Percentiles rank a stretch among this genome's conserved stretches.
These are phyloP conservation scores for Sebastes cheni DNA, from an alignment of 2,797 vertebrate genomes.

Conservation along the genomic window DNA sequence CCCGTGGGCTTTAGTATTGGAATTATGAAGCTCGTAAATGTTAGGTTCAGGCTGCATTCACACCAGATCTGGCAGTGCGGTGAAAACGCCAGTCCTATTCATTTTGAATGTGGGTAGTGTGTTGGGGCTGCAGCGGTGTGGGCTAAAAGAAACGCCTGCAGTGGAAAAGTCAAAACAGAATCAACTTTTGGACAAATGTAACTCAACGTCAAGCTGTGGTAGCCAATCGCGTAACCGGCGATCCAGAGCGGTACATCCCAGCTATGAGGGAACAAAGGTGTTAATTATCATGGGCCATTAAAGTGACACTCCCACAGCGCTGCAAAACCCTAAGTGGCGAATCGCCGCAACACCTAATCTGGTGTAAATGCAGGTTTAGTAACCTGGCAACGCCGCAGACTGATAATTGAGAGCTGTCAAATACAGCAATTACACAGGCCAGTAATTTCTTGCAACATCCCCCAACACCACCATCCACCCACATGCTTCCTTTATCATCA, in stretches of 20 bases:
- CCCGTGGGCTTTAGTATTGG: not conserved
- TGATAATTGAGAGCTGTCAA: slow-evolving; percentile 22
- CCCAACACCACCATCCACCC: not conserved
- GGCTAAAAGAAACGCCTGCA: too few relatives aligned
- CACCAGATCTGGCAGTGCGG: too few relatives aligned
- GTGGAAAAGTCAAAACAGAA: too few relatives aligned
- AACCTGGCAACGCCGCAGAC: slow-evolving; percentile 38
- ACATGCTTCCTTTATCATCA: not conserved
- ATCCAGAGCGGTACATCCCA: not conserved
- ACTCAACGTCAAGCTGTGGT: not conserved
- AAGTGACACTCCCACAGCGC: not conserved
- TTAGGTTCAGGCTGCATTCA: not conserved
- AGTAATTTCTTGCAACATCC: slow-evolving; percentile 22
- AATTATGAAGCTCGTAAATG: not conserved
- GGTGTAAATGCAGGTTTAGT: slow-evolving; percentile 2
- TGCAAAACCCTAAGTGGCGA: not conserved
- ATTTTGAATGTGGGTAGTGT: too few relatives aligned
- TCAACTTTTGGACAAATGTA: too few relatives aligned
- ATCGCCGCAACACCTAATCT: not conserved
- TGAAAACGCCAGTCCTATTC: too few relatives aligned
- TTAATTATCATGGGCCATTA: not conserved
- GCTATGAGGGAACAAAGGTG: not conserved
- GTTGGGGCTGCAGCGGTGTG: too few relatives aligned
- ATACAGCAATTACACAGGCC: slow-evolving; percentile 7
- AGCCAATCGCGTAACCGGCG: not conserved